A percentile compares a stretch with the other conserved stretches of the same genome.
phyloP scores from a whole-genome alignment of 2,888 invertebrate species.

The Micoletzkya japonica region DNA sequence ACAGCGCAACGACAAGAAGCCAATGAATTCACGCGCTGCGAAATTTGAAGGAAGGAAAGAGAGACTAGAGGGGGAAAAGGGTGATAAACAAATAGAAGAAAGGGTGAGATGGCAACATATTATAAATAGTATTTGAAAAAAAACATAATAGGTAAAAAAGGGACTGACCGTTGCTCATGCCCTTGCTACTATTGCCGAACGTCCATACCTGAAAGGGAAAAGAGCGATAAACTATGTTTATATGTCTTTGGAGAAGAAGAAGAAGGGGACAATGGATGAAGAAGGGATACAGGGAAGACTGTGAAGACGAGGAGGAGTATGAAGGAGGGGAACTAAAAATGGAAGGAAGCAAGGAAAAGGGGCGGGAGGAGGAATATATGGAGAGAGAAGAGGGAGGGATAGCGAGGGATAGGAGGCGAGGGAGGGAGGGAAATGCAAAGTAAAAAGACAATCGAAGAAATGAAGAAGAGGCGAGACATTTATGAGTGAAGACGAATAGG shows the following conservation, averaged over 20 bases:
- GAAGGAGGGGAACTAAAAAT: background rate
- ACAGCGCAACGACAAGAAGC: no score
- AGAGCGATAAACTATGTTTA: no score
- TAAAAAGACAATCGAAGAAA: background rate
- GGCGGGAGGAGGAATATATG: background rate
- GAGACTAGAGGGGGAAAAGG: background rate
- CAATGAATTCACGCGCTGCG: no score
- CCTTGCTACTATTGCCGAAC: no score
- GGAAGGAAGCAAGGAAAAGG: background rate
- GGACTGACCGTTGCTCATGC: no score
- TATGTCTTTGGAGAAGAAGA: background rate
- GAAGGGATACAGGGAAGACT: background rate
- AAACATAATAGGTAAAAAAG: no score
- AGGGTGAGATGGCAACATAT: no score
- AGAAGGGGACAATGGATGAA: background rate
- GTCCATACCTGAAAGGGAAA: no score
- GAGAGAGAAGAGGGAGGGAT: conserved; percentile 1
- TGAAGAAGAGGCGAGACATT: background rate
- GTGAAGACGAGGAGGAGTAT: background rate
- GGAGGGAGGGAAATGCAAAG: background rate
- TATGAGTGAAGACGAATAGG: background rate
- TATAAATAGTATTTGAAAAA: no score
- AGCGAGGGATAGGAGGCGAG: background rate
- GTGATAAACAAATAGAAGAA: background rate
- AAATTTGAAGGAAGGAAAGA: no score